Percentiles rank a stretch among this genome's conserved stretches.
These are phyloP conservation scores for Eupristina koningsbergeri DNA, from an alignment of 1,140 invertebrate species.

Conservation along the genomic window DNA sequence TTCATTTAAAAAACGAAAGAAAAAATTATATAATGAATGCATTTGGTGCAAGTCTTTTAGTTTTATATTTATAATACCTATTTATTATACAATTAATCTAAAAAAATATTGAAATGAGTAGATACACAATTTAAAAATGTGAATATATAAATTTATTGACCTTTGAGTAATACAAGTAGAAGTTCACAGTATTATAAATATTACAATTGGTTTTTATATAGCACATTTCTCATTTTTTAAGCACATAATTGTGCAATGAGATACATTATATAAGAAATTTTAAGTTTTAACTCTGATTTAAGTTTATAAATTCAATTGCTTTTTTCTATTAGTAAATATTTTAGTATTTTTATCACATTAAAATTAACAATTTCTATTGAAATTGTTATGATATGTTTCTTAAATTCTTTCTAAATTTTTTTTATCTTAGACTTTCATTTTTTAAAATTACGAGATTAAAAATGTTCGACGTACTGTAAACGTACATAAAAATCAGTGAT, in stretches of 20 bases:
- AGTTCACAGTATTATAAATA: conserved; percentile 50
- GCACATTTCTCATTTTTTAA: conserved; percentile 14
- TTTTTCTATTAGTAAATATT: conserved; percentile 21
- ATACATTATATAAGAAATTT: conserved; percentile 26
- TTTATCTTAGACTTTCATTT: conserved; percentile 43
- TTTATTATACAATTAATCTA: not conserved
- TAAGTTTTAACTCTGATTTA: conserved; percentile 25
- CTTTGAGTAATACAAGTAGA: conserved; percentile 49
- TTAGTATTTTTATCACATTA: conserved; percentile 42
- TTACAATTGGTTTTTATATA: conserved; percentile 38
- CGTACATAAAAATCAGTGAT: conserved; percentile 8
- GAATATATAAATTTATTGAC: conserved; percentile 59
- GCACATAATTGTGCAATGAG: conserved; percentile 16
- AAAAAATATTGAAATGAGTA: conserved; percentile 13
- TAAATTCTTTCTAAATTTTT: conserved; percentile 32
- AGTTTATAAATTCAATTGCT: conserved; percentile 41
- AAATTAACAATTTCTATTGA: conserved; percentile 41
- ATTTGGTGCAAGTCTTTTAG: conserved; percentile 27
- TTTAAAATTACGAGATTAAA: conserved; percentile 35
- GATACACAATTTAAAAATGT: conserved; percentile 15
- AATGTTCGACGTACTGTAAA: conserved; percentile 23
- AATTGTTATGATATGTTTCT: conserved; percentile 48
- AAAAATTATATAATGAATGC: conserved; percentile 38
- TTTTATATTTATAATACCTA: conserved; percentile 25
- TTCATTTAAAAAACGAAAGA: conserved; percentile 38